Base-by-base conservation (phyloP, 2,888 invertebrate genomes). In the Eupithecia dodoneata region DNA sequence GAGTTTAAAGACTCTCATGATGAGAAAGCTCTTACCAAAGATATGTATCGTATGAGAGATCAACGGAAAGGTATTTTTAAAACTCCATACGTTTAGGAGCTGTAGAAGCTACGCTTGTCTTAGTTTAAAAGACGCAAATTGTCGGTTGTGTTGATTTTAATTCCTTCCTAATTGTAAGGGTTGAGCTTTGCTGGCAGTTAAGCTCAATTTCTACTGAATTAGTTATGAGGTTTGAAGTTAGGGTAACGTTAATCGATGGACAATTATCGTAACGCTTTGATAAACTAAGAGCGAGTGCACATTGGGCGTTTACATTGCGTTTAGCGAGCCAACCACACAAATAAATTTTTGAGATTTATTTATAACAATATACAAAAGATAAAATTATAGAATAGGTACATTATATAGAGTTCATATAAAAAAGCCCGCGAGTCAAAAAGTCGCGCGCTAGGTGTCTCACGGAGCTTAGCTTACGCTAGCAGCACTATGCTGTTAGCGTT, bases 111-210 rank as follows among this genome's bases (percentile, higher is more conserved):
- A 47, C 18, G 30, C 45, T 49, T 70, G 30, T 45, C 6, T 47
- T 30, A 69, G 69, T 69, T 41, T 73, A 79, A 74, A 73, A 72
- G 73, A 42, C 52, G 42, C 71, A 18, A 79, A 77, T 79, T 75
- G 30, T 74, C 71, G 66, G 74, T 78, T 78, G 15, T 44, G n/a
- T 67, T 59, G 47, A 49, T 44, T 70, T 76, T 76, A 76, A 78
- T 78, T 70, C 73, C 49, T 76, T 59, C 66, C 70, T 77, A 80
- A 81, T 76, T 76, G 80, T 49, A 59, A 76, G 74, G 80, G 77
- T 71, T 74, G 70, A 52, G 44, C 55, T 65, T 72, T 13, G 65
- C 42, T 49, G 42, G 70, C 45, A 66, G 49, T 75, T 69, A 66
- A 66, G 52, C 75, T 75, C 47, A 72, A 55, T 74, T 73, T 72